Percentiles rank a stretch among this genome's conserved stretches.
Conservation (phyloP, 2,113 vertebrate species). For the Misgurnus anguillicaudatus region DNA sequence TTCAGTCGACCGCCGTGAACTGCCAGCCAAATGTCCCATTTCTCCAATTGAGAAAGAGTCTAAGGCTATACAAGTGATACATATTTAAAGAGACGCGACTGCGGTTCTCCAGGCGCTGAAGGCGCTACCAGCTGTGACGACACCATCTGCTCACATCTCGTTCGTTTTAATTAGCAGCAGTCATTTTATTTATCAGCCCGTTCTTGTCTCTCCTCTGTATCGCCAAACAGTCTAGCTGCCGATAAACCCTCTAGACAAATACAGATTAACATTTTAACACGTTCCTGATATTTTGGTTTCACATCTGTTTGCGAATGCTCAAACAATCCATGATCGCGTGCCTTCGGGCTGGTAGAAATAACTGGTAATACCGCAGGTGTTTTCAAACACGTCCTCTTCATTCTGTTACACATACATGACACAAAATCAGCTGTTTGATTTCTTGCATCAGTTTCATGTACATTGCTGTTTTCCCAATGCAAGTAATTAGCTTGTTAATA, state of each 20-base stretch:
- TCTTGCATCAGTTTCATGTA: background rate
- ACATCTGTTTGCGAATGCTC: conserved; percentile 1
- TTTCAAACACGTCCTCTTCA: background rate
- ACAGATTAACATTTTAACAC: conserved; percentile 34
- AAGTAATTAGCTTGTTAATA: conserved; percentile 17
- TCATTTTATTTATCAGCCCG: conserved; percentile 62
- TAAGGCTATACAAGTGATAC: background rate
- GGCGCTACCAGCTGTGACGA: conserved; percentile 68
- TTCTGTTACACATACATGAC: background rate
- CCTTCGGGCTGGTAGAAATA: conserved; percentile 3
- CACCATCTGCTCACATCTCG: conserved; percentile 76
- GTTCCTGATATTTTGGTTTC: conserved; percentile 27
- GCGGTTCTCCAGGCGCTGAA: conserved; percentile 6
- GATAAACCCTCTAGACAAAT: conserved; percentile 24
- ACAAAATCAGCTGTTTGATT: background rate
- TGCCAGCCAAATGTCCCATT: background rate
- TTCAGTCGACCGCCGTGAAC: background rate
- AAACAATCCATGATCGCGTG: conserved; percentile 2
- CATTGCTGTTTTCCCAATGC: background rate
- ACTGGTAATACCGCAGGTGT: background rate
- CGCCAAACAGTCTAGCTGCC: conserved; percentile 45
- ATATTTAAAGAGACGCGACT: conserved; percentile 7
- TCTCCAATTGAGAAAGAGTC: background rate
- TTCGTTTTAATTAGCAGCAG: conserved; percentile 73
- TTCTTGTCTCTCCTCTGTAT: conserved; percentile 49